A percentile compares a stretch with the other conserved stretches of the same genome.
Conservation (phyloP, 2,888 invertebrate genomes). For the Mechanitis mazaeus region DNA sequence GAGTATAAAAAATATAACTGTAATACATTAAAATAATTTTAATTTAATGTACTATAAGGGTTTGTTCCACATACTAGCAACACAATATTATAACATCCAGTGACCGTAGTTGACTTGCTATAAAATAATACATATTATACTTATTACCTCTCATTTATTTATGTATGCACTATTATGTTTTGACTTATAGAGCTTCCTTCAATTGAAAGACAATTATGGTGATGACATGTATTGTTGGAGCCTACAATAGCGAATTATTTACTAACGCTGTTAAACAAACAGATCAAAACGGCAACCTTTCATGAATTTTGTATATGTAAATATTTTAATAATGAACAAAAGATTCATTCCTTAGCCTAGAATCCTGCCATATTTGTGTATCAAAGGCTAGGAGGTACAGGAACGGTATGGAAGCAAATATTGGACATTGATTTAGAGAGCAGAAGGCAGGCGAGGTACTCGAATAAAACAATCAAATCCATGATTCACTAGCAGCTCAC, state of each 20-base stretch:
- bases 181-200: constrained; percentile 26
- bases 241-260: constrained; percentile 8
- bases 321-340: no score
- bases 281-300: no score
- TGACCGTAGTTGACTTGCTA: no score
- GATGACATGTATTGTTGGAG: constrained; percentile 9
- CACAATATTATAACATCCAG: no score
- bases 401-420: constrained; percentile 16
- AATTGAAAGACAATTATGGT: constrained; percentile 21
- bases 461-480: constrained; percentile 39
- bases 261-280: background rate
- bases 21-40: no score
- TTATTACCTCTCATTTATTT: background rate
- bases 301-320: no score
- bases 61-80: no score
- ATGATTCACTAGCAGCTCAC: constrained; percentile 41
- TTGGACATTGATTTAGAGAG: constrained; percentile 39
- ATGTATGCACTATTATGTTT: constrained; percentile 12
- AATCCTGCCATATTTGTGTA: background rate
- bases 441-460: constrained; percentile 36
- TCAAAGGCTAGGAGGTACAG: constrained; percentile 1
- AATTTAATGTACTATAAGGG: no score
- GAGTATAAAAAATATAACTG: no score
- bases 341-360: background rate
- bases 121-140: background rate